Evolutionary conservation across 2,113 vertebrate species (phyloP).

Genomic region (Pituophis catenifer): DNA sequence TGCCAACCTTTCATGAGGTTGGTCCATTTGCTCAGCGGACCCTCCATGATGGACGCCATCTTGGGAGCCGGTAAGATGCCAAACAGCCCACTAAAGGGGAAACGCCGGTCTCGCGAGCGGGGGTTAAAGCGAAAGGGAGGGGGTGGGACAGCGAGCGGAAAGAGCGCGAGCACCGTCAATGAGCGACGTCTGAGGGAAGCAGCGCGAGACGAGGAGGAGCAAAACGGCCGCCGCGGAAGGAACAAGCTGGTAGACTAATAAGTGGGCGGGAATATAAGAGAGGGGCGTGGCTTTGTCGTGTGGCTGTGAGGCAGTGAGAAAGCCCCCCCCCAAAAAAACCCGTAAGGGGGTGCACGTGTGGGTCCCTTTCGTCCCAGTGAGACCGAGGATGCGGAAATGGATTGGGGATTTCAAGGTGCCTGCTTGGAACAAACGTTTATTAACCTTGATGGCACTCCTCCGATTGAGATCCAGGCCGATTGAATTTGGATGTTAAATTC

Average conservation of each 20-base stretch:
- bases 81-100: neutral
- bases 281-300: neutral
- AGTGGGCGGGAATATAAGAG: neutral
- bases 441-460: neutral
- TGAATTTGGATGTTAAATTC: neutral
- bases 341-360: neutral
- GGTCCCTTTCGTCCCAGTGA: neutral
- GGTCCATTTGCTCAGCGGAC: conserved; percentile 98
- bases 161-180: neutral
- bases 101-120: conserved; percentile 9
- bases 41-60: conserved; percentile 99
- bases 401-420: neutral
- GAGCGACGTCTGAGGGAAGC: neutral
- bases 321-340: fast-evolving
- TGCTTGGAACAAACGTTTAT: neutral
- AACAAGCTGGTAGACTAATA: neutral
- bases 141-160: neutral
- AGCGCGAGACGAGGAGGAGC: conserved; percentile 1
- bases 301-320: neutral
- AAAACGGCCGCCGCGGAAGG: neutral
- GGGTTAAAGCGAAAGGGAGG: neutral
- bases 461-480: neutral
- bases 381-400: neutral
- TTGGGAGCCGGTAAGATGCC: conserved; percentile 72
- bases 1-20: conserved; percentile 99